phyloP scores from a whole-genome alignment of 2,113 vertebrate species.

The Galemys pyrenaicus region DNA sequence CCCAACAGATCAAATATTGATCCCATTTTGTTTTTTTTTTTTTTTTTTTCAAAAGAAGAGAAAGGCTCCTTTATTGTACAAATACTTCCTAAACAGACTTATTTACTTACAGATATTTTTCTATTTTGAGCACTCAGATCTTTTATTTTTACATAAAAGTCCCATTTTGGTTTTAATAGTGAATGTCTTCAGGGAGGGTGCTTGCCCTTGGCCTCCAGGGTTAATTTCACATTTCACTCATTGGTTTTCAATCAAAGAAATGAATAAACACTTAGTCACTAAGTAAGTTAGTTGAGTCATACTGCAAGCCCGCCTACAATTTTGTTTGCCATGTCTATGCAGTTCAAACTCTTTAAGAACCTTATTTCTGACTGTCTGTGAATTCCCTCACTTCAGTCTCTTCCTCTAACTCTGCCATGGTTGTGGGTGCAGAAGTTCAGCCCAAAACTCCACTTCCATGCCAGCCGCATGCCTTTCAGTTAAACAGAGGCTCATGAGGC shows the following conservation, averaged over 20 bases:
- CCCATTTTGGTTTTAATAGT: background rate
- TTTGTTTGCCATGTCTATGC: background rate
- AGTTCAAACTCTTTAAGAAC: background rate
- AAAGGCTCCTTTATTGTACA: too few species aligned
- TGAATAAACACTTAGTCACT: background rate
- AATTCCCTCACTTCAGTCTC: background rate
- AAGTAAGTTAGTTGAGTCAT: background rate
- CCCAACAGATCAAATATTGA: background rate
- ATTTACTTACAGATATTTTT: too few species aligned
- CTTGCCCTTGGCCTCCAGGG: background rate
- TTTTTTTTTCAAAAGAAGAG: too few species aligned
- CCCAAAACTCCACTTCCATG: background rate
- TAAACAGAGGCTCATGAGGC: background rate
- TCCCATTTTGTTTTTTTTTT: background rate
- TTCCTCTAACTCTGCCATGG: background rate
- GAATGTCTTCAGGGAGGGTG: background rate
- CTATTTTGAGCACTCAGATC: too few species aligned
- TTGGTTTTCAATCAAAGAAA: background rate
- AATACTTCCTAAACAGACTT: too few species aligned
- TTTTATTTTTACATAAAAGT: too few species aligned
- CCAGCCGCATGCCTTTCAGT: fast-evolving
- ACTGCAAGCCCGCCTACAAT: too few species aligned
- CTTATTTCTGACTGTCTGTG: background rate
- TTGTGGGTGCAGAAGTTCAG: background rate
- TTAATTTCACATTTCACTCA: background rate